Evolutionary conservation across 2,113 vertebrate genomes (phyloP).

Genomic region (Equus quagga): DNA sequence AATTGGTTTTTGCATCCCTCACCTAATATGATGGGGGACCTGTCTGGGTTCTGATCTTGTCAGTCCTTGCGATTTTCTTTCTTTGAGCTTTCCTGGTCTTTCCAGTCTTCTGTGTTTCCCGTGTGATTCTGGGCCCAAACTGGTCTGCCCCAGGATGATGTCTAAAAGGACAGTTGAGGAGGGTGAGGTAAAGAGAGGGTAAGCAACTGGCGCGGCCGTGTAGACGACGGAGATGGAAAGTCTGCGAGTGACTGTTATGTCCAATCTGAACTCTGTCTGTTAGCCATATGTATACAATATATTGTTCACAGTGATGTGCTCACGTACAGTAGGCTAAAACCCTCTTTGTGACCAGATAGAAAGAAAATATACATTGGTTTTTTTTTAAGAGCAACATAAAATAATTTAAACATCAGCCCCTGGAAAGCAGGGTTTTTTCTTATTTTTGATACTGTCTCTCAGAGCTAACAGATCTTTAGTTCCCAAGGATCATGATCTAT

Average conservation of each 20-base stretch:
- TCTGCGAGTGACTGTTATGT: fast-evolving
- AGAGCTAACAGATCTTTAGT: not conserved
- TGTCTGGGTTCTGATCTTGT: fast-evolving
- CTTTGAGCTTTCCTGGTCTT: not conserved
- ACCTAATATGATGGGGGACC: fast-evolving
- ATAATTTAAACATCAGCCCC: not conserved
- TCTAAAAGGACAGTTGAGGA: not conserved
- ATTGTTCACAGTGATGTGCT: not conserved
- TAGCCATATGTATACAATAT: fast-evolving
- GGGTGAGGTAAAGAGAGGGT: fast-evolving
- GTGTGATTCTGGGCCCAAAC: fast-evolving
- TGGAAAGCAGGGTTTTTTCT: not conserved
- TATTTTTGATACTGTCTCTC: not conserved
- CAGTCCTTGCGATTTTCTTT: not conserved
- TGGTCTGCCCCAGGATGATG: not conserved
- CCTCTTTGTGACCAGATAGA: not conserved
- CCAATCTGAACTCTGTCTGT: fast-evolving
- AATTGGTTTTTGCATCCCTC: too few species aligned
- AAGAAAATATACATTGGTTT: too few species aligned
- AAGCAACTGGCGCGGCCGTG: fast-evolving
- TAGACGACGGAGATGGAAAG: fast-evolving
- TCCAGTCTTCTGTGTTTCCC: too few species aligned
- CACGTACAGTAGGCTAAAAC: not conserved
- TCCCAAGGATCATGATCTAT: not conserved
- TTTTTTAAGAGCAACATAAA: not conserved